Evolutionary conservation across 2,113 vertebrate species (phyloP), one percentile per base, ranked within the genome.

Genomic region (Entomyzon cyanotis): DNA sequence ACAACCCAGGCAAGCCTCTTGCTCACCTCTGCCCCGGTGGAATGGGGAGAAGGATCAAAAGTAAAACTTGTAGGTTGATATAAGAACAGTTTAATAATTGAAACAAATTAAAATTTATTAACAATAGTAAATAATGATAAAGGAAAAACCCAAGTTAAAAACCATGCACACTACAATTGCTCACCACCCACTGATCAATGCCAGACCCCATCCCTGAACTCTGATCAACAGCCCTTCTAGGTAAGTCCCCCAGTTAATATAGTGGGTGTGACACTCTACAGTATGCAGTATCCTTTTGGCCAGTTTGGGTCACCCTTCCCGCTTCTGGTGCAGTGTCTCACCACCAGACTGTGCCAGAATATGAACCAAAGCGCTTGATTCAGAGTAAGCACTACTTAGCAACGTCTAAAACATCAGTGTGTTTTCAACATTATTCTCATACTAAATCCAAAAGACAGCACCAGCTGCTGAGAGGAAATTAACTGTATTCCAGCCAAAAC

Each of bases 11-110:
- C 35, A 63, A 63, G 64, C 49, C 10, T 31, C 71, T 77, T 1
- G 0, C 12, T 90, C 22, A 23, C 4, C 12, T 7, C 41, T 69
- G 8, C 41, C 21, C 15, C 1, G 2, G 22, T 33, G 49, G 49
- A 84, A 69, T 33, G 35, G 25, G 30, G n/a, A 76, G 30, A 39
- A 90, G 41, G 47, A 35, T 55, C 47, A 28, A 41, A 62, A 69
- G 41, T 49, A 27, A 55, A 62, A 83, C 47, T 42, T 62, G 2
- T 13, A 35, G n/a, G 25, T 31, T 69, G 55, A 90, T 25, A 55
- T 23, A 55, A 35, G 25, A 21, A 49, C 22, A 28, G 18, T 42
- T 77, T 42, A 77, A 28, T 69, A 69, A 63, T 63, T 23, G n/a
- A 69, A 77, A 37, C 11, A 42, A n/a, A 65, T 37, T 44, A 15